A percentile compares a stretch with the other conserved stretches of the same genome.
phyloP scores from a whole-genome alignment of 1,140 invertebrate genomes.

The Acromyrmex echinatior region DNA sequence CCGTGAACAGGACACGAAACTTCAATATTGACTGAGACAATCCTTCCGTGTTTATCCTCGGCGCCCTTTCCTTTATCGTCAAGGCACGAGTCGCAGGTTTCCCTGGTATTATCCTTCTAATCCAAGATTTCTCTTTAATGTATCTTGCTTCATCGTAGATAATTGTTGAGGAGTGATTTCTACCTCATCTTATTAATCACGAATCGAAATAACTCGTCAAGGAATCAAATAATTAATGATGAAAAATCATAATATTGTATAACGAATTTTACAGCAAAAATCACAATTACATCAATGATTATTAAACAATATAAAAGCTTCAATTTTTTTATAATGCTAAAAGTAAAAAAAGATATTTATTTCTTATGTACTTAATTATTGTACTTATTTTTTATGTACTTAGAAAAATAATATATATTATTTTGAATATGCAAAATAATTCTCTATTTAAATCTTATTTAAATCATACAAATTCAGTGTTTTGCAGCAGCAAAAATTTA shows the following conservation, averaged over 20 bases:
- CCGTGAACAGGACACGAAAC: conserved; percentile 72
- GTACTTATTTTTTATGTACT: background rate
- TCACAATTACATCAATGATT: background rate
- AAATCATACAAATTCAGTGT: background rate
- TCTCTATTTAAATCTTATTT: background rate
- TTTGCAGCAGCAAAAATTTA: background rate
- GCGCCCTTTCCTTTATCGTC: conserved; percentile 70
- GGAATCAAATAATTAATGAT: background rate
- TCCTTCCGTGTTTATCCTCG: conserved; percentile 71
- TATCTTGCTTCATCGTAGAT: conserved; percentile 41
- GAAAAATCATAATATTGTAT: background rate
- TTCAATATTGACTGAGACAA: conserved; percentile 83
- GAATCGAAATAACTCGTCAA: conserved; percentile 32
- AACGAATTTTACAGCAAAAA: background rate
- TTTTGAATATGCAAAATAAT: background rate
- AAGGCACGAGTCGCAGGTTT: conserved; percentile 44
- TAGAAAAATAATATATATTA: background rate
- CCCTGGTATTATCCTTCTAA: conserved; percentile 64
- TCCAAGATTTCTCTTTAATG: conserved; percentile 64
- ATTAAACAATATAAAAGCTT: background rate
- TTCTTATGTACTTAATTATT: background rate
- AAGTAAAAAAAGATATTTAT: background rate
- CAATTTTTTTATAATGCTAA: background rate
- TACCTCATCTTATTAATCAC: background rate
- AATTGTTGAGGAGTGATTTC: conserved; percentile 55